phyloP scores from a whole-genome alignment of 1,140 invertebrate species.

The Batillaria attramentaria region DNA sequence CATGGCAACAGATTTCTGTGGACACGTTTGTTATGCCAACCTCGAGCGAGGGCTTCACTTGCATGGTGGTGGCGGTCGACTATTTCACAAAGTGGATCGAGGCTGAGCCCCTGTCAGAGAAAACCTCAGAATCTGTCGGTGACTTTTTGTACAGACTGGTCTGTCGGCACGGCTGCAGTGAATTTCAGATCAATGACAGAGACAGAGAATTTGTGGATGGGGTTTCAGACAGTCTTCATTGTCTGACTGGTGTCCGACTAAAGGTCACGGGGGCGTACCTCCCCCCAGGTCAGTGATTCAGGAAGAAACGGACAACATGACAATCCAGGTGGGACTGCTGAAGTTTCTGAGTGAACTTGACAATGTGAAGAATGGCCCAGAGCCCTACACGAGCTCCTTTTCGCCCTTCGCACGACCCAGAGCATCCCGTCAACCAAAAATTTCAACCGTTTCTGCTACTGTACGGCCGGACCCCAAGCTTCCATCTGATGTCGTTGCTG shows the following conservation, averaged over 20 bases:
- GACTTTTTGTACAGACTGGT: background rate
- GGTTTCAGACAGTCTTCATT: background rate
- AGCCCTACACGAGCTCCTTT: no score
- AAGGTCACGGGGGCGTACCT: background rate
- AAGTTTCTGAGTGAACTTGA: no score
- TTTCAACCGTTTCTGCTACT: no score
- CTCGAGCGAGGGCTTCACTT: background rate
- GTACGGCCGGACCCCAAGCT: no score
- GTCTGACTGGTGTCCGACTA: background rate
- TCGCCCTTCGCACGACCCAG: no score
- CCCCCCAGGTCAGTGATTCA: background rate
- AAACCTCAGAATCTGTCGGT: background rate
- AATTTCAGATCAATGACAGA: background rate
- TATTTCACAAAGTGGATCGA: slow-evolving; percentile 1
- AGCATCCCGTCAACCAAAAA: no score
- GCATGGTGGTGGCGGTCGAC: background rate
- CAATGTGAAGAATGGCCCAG: no score
- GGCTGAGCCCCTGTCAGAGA: background rate
- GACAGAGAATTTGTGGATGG: background rate
- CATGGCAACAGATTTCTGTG: background rate
- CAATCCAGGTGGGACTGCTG: no score
- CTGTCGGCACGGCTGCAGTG: background rate
- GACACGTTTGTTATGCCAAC: background rate
- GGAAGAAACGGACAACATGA: background rate
- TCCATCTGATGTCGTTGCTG: no score